Base-by-base conservation (phyloP, 2,888 invertebrate genomes). In the Amiota mariae region DNA sequence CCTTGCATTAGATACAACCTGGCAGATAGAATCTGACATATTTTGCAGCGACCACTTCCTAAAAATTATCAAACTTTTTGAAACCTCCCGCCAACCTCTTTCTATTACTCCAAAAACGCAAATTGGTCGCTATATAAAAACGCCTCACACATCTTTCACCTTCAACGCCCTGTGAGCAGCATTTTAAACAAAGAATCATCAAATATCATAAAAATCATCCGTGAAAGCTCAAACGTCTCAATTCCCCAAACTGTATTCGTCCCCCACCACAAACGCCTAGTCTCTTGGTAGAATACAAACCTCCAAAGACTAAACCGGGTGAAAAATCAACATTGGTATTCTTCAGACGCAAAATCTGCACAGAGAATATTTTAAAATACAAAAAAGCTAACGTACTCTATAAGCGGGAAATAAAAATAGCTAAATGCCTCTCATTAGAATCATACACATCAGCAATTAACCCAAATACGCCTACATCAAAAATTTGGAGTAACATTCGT, bases 31-130 rank as follows among this genome's bases (percentile, higher is more conserved):
- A 54, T 10, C 63, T 9, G 66, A 73, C 13, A 10, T 36, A 1
- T 47, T 61, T 48, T 63, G 66, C 48, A 73, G 70, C 54, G 70
- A 73, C 10, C 73, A 73, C 49, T 61, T 24, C n/a, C 73, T 57
- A 20, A 67, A 20, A 1, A 47, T 20, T 15, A 67, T n/a, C n/a
- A n/a, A n/a, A n/a, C n/a, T n/a, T n/a, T n/a, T n/a, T n/a, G n/a
- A n/a, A n/a, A n/a, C n/a, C n/a, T n/a, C n/a, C n/a, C n/a, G n/a
- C n/a, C n/a, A n/a, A n/a, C n/a, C n/a, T n/a, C n/a, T n/a, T n/a
- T n/a, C n/a, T n/a, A n/a, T n/a, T n/a, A n/a, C n/a, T n/a, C n/a
- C n/a, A n/a, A n/a, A n/a, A n/a, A n/a, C n/a, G n/a, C n/a, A n/a
- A n/a, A n/a, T n/a, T 56, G 54, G 51, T 8, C 46, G 6, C 13